Conservation (phyloP, 2,113 vertebrate species). For the Nothobranchius kuhntae region DNA sequence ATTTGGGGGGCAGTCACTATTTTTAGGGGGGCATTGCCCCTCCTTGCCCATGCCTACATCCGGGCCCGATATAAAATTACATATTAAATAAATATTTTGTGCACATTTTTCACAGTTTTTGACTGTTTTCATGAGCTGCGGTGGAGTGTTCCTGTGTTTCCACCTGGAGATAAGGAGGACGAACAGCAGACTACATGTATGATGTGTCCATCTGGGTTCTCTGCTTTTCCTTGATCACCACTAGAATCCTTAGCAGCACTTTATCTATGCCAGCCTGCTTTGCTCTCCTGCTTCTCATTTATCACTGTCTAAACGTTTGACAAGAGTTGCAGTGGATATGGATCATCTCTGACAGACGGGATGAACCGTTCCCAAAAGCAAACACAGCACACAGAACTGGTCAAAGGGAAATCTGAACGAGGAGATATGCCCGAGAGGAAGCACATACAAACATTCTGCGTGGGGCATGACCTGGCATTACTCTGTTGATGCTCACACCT, state of each 20-base stretch:
- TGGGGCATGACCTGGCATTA: slow-evolving; percentile 11
- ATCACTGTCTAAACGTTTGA: slow-evolving; percentile 65
- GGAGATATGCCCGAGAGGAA: slow-evolving; percentile 24
- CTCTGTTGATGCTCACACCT: slow-evolving; percentile 10
- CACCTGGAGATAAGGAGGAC: not conserved
- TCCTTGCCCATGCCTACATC: too few relatives aligned
- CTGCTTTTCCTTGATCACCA: slow-evolving; percentile 38
- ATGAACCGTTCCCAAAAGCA: slow-evolving; percentile 51
- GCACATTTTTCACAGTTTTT: too few relatives aligned
- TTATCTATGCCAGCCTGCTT: slow-evolving; percentile 55
- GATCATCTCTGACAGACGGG: slow-evolving; percentile 66
- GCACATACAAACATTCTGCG: slow-evolving; percentile 5
- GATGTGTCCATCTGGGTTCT: slow-evolving; percentile 19
- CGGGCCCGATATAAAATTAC: too few relatives aligned
- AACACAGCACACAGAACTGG: slow-evolving; percentile 24
- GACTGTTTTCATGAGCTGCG: too few relatives aligned
- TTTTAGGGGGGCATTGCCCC: too few relatives aligned
- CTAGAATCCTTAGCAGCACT: slow-evolving; percentile 44
- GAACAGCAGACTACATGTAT: not conserved
- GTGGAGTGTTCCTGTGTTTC: not conserved
- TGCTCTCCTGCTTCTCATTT: slow-evolving; percentile 52
- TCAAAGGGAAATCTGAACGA: slow-evolving; percentile 29
- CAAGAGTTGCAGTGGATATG: slow-evolving; percentile 60
- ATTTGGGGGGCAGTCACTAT: too few relatives aligned
- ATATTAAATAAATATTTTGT: too few relatives aligned